Percentiles rank a stretch among this genome's conserved stretches.
These are phyloP conservation scores for Lepeophtheirus salmonis DNA, from an alignment of 1,140 invertebrate species.

Conservation along the genomic window DNA sequence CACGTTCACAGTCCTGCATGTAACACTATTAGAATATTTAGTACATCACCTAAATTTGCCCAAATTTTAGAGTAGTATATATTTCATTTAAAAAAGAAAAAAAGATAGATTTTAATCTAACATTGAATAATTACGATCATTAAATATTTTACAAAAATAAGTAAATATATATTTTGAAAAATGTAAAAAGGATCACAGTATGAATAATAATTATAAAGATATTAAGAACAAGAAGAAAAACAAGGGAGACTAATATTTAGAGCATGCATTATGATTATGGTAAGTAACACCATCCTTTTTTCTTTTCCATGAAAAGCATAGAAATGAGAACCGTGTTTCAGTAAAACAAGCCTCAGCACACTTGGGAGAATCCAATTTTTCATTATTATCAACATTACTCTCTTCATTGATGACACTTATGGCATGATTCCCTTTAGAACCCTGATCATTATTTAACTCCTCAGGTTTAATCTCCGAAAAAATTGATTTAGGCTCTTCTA, in stretches of 20 bases:
- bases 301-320: slow-evolving; percentile 15
- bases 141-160: too few relatives aligned
- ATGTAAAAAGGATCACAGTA: not conserved
- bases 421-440: not conserved
- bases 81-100: too few relatives aligned
- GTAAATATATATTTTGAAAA: too few relatives aligned
- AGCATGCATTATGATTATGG: slow-evolving; percentile 1
- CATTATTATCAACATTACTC: not conserved
- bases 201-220: too few relatives aligned
- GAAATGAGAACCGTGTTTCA: slow-evolving; percentile 3
- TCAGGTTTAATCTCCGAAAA: not conserved
- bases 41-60: too few relatives aligned
- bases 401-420: not conserved
- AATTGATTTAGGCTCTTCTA: not conserved
- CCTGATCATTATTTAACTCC: not conserved
- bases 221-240: too few relatives aligned
- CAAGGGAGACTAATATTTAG: slow-evolving; percentile 5
- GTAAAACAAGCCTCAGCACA: slow-evolving; percentile 3
- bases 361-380: not conserved
- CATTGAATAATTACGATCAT: too few relatives aligned
- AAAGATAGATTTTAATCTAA: too few relatives aligned
- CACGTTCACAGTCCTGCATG: too few relatives aligned
- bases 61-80: too few relatives aligned
- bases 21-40: too few relatives aligned
- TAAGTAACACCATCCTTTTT: slow-evolving; percentile 10